Conservation (phyloP, 1,140 invertebrate genomes). For the Pseudachorutes palmiensis region DNA sequence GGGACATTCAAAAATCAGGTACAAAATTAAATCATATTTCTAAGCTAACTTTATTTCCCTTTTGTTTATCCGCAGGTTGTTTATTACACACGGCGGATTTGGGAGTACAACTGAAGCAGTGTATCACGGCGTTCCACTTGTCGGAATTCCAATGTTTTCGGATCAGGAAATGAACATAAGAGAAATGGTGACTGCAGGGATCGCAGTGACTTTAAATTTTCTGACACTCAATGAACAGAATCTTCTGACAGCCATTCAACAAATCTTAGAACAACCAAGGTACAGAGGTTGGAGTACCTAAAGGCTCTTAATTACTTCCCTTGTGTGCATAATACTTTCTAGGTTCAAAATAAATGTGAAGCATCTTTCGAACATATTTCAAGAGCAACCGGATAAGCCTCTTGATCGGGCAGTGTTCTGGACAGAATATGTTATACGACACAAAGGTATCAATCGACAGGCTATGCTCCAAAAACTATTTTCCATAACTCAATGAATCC, state of each 20-base stretch:
- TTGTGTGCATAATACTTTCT: conserved; percentile 21
- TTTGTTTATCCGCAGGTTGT: conserved; percentile 25
- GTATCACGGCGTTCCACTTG: conserved; percentile 42
- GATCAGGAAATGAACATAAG: conserved; percentile 39
- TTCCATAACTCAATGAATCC: neutral
- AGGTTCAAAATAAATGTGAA: conserved; percentile 46
- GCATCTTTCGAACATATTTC: conserved; percentile 48
- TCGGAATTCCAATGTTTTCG: conserved; percentile 38
- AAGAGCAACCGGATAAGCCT: conserved; percentile 48
- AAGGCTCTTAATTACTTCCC: neutral
- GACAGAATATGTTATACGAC: conserved; percentile 51
- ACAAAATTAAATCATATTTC: neutral
- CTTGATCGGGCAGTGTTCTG: conserved; percentile 53
- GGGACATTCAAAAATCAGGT: conserved; percentile 34
- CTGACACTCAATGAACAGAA: conserved; percentile 31
- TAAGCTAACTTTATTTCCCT: neutral
- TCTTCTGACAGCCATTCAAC: conserved; percentile 35
- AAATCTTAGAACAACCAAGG: conserved; percentile 18
- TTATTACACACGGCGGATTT: conserved; percentile 45
- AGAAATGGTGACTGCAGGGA: conserved; percentile 32
- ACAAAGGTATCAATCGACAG: conserved; percentile 39
- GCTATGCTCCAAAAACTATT: neutral
- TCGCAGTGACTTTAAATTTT: conserved; percentile 38
- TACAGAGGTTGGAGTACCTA: neutral
- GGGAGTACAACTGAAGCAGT: conserved; percentile 42